Base-by-base conservation (phyloP, 2,888 invertebrate species). In the Ophion obscuratus region DNA sequence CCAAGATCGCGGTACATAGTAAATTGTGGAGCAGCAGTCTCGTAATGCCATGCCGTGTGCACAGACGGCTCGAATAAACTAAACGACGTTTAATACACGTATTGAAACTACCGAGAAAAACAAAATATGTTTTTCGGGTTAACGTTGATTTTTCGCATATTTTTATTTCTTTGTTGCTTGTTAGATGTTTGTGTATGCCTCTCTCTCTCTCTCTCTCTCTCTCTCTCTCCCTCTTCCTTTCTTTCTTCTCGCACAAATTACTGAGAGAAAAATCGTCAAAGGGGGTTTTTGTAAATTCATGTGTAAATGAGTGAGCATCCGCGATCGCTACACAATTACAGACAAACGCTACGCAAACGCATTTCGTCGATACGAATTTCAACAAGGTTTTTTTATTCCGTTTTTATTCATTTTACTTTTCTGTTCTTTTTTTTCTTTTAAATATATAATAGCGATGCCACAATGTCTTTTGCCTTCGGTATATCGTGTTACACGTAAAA, bases 371-470 rank as follows among this genome's bases (percentile, higher is more conserved):
- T 81, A 74, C 74, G 74, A 79, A 80, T 62, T 74, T 71, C 40
- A 75, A 64, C 82, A 67, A 76, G 10, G 44, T 78, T 24, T 44
- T 61, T 68, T n/a, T 89, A 89, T 89, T 92, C 90, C 89, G 91
- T 91, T 90, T 90, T 91, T 66, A 89, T 90, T 89, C 91, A 89
- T 90, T 91, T 92, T 14, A 71, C 61, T 31, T 62, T 76, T 40
- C 61, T 73, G 36, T 40, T 44, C 17, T 36, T 53, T 47, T 47
- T 57, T 57, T 67, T 62, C 17, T 73, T 74, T 70, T 92, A 90
- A 91, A 91, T 92, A 90, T 91, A 91, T 90, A 91, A 90, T 91
- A 90, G 89, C 89, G 90, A 90, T 90, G 92, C 91, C 91, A 92
- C 90, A 90, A 90, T 89, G 90, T 87, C 88, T 70, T 62, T 47